Evolutionary conservation across 2,113 vertebrate genomes (phyloP).

Genomic region (Platichthys stellatus): DNA sequence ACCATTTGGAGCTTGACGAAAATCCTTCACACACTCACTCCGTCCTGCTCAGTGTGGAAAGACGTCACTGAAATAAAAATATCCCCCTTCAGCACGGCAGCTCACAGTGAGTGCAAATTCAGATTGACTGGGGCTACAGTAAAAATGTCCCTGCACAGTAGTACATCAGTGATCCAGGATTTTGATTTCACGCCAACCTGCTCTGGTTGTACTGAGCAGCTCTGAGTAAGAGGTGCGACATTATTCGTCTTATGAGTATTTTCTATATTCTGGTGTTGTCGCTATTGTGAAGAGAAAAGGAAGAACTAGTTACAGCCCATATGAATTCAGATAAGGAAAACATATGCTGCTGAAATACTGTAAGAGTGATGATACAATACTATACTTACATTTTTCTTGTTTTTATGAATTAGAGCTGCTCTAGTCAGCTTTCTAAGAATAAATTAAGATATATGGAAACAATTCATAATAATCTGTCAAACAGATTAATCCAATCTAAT

Average conservation of each 20-base stretch:
- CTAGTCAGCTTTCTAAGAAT: no score
- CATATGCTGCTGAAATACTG: neutral
- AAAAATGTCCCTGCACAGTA: conserved; percentile 34
- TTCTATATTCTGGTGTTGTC: conserved; percentile 6
- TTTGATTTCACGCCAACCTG: conserved; percentile 25
- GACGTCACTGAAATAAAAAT: conserved; percentile 42
- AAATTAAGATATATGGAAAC: no score
- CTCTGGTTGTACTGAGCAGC: neutral
- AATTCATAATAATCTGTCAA: no score
- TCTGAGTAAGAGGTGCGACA: conserved; percentile 3
- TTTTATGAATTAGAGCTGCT: neutral
- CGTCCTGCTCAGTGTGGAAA: conserved; percentile 4
- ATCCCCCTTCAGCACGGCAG: neutral
- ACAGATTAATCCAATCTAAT: no score
- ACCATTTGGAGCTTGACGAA: conserved; percentile 22
- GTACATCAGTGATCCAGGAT: conserved; percentile 23
- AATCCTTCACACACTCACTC: neutral
- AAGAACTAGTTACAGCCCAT: neutral
- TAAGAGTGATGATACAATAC: neutral
- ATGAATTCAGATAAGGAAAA: neutral
- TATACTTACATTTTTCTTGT: neutral
- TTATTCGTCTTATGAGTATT: conserved; percentile 22
- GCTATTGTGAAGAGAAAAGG: neutral
- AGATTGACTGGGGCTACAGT: conserved; percentile 9
- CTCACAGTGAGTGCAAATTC: conserved; percentile 61